These are phyloP conservation scores for Pachyrhynchus sulphureomaculatus DNA, from an alignment of 1,140 invertebrate genomes.

Conservation along the genomic window DNA sequence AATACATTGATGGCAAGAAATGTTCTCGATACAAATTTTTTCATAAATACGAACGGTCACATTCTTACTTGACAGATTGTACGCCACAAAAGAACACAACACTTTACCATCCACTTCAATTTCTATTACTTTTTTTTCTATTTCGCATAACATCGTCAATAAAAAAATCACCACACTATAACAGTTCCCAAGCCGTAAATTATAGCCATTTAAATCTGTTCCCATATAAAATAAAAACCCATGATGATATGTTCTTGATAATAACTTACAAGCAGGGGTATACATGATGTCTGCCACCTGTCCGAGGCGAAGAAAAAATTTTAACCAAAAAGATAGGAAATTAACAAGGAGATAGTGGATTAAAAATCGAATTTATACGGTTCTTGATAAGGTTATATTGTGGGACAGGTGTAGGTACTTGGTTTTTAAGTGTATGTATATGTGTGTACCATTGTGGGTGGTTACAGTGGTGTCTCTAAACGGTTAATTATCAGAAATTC, in stretches of 20 bases:
- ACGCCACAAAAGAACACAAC: no score
- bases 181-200: background rate
- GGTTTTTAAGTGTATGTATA: background rate
- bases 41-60: no score
- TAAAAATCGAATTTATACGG: background rate
- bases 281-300: background rate
- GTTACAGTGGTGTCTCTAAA: no score
- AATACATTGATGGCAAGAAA: no score
- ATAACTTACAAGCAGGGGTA: slow-evolving; percentile 9
- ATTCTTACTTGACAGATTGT: no score
- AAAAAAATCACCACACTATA: slow-evolving; percentile 9
- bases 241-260: slow-evolving; percentile 2
- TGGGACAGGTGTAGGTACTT: background rate
- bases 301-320: background rate
- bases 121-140: background rate
- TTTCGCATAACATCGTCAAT: background rate
- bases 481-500: no score
- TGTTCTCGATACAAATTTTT: no score
- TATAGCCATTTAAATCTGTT: slow-evolving; percentile 11
- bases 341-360: background rate
- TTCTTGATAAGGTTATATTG: background rate
- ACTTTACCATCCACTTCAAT: no score
- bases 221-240: slow-evolving; percentile 3
- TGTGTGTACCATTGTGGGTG: background rate
- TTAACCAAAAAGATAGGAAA: background rate